Percentiles rank a stretch among this genome's conserved stretches.
phyloP scores from a whole-genome alignment of 1,140 invertebrate genomes.

The Drosophila kikkawai region DNA sequence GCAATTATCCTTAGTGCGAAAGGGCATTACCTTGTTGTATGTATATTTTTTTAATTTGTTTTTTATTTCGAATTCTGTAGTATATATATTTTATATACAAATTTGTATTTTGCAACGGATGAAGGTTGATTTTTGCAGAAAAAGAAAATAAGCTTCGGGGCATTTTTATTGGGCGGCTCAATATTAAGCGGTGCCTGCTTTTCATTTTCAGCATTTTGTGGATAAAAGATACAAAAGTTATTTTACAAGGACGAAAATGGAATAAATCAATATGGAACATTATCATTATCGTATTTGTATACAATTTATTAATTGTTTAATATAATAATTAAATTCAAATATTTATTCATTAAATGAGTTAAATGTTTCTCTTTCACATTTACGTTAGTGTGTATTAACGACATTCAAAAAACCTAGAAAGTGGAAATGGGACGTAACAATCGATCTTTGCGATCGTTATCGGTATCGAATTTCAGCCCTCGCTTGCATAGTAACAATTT shows the following conservation, averaged over 20 bases:
- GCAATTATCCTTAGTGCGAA: constrained; percentile 32
- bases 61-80: constrained; percentile 31
- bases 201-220: constrained; percentile 20
- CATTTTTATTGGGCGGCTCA: constrained; percentile 34
- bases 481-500: neutral
- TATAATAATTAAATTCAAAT: no score
- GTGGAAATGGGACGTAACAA: neutral
- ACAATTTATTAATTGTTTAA: neutral
- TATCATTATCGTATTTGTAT: neutral
- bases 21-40: constrained; percentile 34
- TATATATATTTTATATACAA: constrained; percentile 5
- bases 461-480: constrained; percentile 9
- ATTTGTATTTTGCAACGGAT: constrained; percentile 7
- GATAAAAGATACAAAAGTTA: constrained; percentile 17
- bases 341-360: no score
- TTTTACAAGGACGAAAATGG: neutral
- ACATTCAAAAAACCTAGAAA: neutral
- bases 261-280: neutral
- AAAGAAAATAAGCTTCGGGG: constrained; percentile 12
- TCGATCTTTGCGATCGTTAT: neutral
- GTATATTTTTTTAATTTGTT: constrained; percentile 4
- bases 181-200: constrained; percentile 20
- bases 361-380: no score
- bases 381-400: no score
- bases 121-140: constrained; percentile 2